Percentiles rank a stretch among this genome's conserved stretches.
Conservation (phyloP, 2,888 invertebrate species). For the Cephus sareptanus region DNA sequence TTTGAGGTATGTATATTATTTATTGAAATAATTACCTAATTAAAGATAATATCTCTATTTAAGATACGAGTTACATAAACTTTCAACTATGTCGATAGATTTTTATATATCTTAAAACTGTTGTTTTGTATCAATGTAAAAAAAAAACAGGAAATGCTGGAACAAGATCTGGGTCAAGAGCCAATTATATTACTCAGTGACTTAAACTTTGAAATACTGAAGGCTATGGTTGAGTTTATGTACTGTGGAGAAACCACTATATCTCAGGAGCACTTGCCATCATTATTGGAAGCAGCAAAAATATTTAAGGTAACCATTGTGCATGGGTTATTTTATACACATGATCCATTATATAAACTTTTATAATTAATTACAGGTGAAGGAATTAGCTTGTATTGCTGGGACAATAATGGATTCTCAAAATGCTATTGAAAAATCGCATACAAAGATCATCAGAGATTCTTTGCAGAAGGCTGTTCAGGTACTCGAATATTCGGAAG, state of each 20-base stretch:
- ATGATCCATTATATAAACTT: neutral
- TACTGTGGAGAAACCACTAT: constrained; percentile 81
- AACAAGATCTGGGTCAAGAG: constrained; percentile 66
- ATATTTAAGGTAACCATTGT: constrained; percentile 72
- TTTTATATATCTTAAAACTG: neutral
- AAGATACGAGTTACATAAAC: neutral
- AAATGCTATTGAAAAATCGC: constrained; percentile 8
- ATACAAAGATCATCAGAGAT: constrained; percentile 15
- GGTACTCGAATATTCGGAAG: constrained; percentile 13
- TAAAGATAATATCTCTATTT: neutral
- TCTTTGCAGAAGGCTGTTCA: constrained; percentile 22
- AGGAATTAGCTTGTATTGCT: constrained; percentile 54
- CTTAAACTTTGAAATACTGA: constrained; percentile 77
- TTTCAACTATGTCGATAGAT: neutral
- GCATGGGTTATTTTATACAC: neutral
- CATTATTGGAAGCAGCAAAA: constrained; percentile 77
- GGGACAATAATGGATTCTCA: constrained; percentile 47
- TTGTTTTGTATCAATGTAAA: constrained; percentile 13
- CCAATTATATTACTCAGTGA: constrained; percentile 71
- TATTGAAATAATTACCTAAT: neutral
- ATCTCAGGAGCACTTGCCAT: constrained; percentile 75
- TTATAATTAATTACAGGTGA: constrained; percentile 45
- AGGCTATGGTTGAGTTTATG: constrained; percentile 81
- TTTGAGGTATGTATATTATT: constrained; percentile 72
- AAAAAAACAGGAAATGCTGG: constrained; percentile 58